Conservation (phyloP, 2,888 invertebrate genomes). For the Drosophila testacea region DNA sequence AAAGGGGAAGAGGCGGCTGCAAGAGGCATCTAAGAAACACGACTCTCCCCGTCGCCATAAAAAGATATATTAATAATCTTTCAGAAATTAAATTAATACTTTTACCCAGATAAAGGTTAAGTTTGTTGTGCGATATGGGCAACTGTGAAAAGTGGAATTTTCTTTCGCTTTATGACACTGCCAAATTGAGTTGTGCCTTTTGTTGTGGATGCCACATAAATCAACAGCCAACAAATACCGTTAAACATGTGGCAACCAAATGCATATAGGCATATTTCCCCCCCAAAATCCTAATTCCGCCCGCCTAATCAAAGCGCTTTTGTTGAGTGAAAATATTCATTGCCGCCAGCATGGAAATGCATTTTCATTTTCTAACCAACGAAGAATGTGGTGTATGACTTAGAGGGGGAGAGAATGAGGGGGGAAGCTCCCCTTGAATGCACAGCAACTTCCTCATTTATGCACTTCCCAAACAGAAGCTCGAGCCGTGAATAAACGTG, state of each 20-base stretch:
- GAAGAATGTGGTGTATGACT: conserved; percentile 21
- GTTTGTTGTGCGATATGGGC: conserved; percentile 22
- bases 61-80: conserved; percentile 26
- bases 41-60: background rate
- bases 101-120: conserved; percentile 27
- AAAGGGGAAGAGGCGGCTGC: background rate
- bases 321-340: conserved; percentile 62
- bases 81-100: conserved; percentile 45
- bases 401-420: conserved; percentile 1
- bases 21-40: conserved; percentile 8
- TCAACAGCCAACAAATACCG: conserved; percentile 47
- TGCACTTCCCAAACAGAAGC: conserved; percentile 49
- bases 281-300: conserved; percentile 12
- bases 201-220: conserved; percentile 50
- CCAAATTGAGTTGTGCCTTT: conserved; percentile 42
- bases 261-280: conserved; percentile 8
- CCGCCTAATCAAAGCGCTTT: conserved; percentile 57
- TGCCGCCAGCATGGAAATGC: conserved; percentile 62
- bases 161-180: conserved; percentile 32
- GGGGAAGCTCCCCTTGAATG: conserved; percentile 7
- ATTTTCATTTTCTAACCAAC: conserved; percentile 48
- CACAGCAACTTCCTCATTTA: conserved; percentile 62
- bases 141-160: conserved; percentile 9
- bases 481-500: conserved; percentile 44
- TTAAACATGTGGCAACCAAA: conserved; percentile 30